phyloP scores from a whole-genome alignment of 2,113 vertebrate genomes.

The Oplegnathus fasciatus region DNA sequence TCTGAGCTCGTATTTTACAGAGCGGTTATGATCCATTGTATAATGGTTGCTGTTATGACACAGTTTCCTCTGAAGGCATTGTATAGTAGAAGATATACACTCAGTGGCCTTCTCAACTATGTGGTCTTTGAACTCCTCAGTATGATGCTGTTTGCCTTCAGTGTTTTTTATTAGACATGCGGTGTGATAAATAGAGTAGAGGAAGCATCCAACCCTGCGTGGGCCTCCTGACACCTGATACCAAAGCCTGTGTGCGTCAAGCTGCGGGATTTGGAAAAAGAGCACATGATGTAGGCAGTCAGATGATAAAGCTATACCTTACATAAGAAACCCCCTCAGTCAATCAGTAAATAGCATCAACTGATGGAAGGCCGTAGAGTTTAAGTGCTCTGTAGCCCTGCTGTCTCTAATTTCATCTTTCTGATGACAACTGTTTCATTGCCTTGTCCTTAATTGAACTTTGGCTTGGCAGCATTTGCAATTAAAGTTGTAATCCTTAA shows the following conservation, averaged over 20 bases:
- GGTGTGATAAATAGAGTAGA: conserved; percentile 36
- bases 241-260: conserved; percentile 55
- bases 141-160: conserved; percentile 20
- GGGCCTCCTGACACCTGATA: conserved; percentile 72
- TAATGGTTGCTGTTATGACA: conserved; percentile 32
- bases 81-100: conserved; percentile 33
- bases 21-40: conserved; percentile 55
- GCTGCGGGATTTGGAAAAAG: conserved; percentile 61
- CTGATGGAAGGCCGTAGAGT: neutral
- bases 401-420: conserved; percentile 46
- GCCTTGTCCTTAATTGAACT: conserved; percentile 44
- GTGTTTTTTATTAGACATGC: conserved; percentile 39
- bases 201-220: conserved; percentile 49
- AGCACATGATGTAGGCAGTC: conserved; percentile 68
- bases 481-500: conserved; percentile 41
- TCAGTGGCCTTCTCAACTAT: neutral
- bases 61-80: conserved; percentile 63
- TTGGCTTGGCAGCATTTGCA: neutral
- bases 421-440: conserved; percentile 31
- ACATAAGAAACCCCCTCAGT: conserved; percentile 63
- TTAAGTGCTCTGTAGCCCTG: conserved; percentile 28
- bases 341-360: conserved; percentile 55
- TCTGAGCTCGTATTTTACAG: conserved; percentile 48
- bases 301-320: conserved; percentile 72
- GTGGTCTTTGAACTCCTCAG: conserved; percentile 41